Conservation (phyloP, 1,140 invertebrate species). For the Cotesia glomerata region DNA sequence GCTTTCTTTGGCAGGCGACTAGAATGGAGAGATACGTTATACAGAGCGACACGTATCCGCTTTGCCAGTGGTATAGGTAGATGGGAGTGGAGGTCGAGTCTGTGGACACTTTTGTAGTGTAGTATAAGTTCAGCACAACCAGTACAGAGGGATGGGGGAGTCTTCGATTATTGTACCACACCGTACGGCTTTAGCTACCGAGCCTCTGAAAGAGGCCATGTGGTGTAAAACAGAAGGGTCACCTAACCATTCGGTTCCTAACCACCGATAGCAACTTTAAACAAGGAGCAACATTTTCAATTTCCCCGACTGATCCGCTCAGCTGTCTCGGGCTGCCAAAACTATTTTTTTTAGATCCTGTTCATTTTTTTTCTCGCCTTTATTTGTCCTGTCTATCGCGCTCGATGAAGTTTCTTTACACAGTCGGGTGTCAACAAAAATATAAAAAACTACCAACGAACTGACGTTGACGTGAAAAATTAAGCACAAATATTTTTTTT, state of each 20-base stretch:
- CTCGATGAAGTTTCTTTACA: too few species aligned
- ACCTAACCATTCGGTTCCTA: background rate
- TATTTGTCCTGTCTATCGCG: background rate
- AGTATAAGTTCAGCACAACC: too few species aligned
- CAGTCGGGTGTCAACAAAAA: too few species aligned
- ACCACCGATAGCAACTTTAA: conserved; percentile 9
- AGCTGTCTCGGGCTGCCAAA: background rate
- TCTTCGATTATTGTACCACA: background rate
- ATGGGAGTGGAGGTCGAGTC: background rate
- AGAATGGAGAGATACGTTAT: background rate
- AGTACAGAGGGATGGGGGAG: background rate
- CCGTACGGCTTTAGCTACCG: background rate
- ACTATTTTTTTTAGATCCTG: background rate
- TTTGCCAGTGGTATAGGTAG: too few species aligned
- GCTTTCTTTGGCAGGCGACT: background rate
- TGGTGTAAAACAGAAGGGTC: background rate
- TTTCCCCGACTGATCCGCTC: background rate
- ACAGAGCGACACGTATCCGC: background rate
- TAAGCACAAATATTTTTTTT: too few species aligned
- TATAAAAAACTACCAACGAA: too few species aligned
- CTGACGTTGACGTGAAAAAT: too few species aligned
- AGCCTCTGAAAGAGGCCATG: background rate
- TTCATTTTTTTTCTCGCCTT: background rate
- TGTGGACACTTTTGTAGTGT: too few species aligned
- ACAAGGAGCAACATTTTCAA: conserved; percentile 10